phyloP scores from a whole-genome alignment of 2,797 vertebrate genomes.

The Oreochromis grahami region DNA sequence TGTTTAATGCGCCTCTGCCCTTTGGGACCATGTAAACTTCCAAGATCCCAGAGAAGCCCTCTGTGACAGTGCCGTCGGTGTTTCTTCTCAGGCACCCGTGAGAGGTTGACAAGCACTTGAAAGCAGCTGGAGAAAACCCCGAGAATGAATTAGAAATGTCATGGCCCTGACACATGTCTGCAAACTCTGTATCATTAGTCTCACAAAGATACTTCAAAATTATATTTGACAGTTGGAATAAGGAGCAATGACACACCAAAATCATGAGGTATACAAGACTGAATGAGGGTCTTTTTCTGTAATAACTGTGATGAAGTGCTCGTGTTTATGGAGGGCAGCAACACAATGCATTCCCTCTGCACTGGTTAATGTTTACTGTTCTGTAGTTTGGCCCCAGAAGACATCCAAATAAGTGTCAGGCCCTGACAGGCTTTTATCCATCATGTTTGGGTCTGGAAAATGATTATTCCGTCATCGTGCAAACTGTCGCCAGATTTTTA shows the following conservation, averaged over 20 bases:
- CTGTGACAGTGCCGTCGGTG: conserved; percentile 46
- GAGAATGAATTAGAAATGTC: conserved; percentile 22
- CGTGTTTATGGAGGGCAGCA: neutral
- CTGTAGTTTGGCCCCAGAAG: conserved; percentile 29
- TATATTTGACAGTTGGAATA: conserved; percentile 19
- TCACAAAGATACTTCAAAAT: conserved; percentile 9
- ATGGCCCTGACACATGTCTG: conserved; percentile 26
- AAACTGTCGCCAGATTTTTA: neutral
- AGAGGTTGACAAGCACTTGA: conserved; percentile 30
- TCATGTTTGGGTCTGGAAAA: conserved; percentile 16
- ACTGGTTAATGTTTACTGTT: conserved; percentile 37
- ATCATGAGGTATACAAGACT: conserved; percentile 14
- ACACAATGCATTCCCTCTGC: conserved; percentile 22
- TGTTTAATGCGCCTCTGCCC: conserved; percentile 62
- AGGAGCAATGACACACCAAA: conserved; percentile 17
- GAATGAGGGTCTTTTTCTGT: conserved; percentile 22
- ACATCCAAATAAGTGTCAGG: conserved; percentile 33
- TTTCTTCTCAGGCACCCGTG: conserved; percentile 41
- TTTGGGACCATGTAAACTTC: conserved; percentile 67
- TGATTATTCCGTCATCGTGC: conserved; percentile 4
- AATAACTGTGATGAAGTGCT: conserved; percentile 15
- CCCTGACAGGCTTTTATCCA: conserved; percentile 37
- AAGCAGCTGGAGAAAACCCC: conserved; percentile 29
- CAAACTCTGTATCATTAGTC: conserved; percentile 31
- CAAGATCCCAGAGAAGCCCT: conserved; percentile 52